Base-by-base conservation (phyloP, 2,113 vertebrate genomes). In the Myotis yumanensis region DNA sequence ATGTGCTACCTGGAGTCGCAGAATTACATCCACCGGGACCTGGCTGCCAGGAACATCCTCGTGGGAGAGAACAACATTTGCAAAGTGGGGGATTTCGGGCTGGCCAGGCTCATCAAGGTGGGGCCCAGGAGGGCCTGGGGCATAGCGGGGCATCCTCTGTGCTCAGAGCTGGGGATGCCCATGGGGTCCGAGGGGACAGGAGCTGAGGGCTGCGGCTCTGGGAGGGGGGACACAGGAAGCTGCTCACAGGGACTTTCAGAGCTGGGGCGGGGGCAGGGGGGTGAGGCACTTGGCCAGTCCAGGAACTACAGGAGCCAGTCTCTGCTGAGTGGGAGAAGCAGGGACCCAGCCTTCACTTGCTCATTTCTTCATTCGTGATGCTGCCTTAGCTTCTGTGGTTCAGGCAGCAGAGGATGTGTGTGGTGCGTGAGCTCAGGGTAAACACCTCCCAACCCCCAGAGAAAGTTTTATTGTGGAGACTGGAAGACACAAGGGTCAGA, bases 21-120 rank as follows among this genome's bases (percentile, higher is more conserved):
- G 51, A 99, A 99, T 20, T 99, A 98, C 85, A 98, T 99, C 95
- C 99, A 99, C 96, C 97, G 98, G 88, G 99, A 99, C 87, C 94
- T 99, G 96, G 99, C 99, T 0, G 98, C 99, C 23, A 98, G 99
- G 76, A 99, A 99, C 32, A 98, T 99, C 69, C 98, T 99, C 3
- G 98, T 99, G 20, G 98, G 98, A 25, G 98, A 98, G 3, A 98
- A 98, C 95, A 98, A 98, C 93, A 97, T 98, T 95, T 99, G 99
- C 96, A 99, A 99, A 97, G 98, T 99, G 72, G 99, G 98, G 0
- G 99, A 99, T 97, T 99, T 99, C 7, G 99, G 99, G 71, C 96
- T 99, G 94, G 99, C 99, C 94, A 94, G 99, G 85, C 90, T 99
- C 40, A 97, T 99, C 93, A 98, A 99, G 99, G 99, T 99, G 73